A percentile compares a stretch with the other conserved stretches of the same genome.
phyloP scores from a whole-genome alignment of 2,797 vertebrate species.

The Gobio occitaniae region DNA sequence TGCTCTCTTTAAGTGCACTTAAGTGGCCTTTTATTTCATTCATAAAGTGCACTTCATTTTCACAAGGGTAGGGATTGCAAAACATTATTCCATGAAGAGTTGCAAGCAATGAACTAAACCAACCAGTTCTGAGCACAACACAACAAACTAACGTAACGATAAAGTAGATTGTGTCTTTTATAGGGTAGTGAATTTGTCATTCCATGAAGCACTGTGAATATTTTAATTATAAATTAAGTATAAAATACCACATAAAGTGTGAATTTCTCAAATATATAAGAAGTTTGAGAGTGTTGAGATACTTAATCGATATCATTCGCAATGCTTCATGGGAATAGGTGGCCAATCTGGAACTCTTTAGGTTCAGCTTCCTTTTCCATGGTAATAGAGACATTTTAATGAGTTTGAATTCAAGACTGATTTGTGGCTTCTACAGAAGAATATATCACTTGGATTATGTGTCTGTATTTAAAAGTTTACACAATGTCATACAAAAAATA shows the following conservation, averaged over 20 bases:
- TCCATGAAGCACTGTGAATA: not conserved
- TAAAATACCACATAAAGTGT: not conserved
- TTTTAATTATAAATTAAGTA: not conserved
- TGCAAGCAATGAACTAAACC: not conserved
- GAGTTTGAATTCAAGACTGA: not conserved
- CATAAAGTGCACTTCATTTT: not conserved
- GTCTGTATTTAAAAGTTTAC: not conserved
- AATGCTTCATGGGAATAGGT: not conserved
- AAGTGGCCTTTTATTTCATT: too few relatives aligned
- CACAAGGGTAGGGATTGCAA: not conserved
- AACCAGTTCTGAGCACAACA: not conserved
- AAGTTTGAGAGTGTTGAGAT: not conserved
- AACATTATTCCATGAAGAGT: not conserved
- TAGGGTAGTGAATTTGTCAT: not conserved
- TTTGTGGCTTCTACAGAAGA: not conserved
- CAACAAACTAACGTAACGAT: not conserved
- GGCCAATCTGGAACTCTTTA: not conserved
- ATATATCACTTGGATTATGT: not conserved
- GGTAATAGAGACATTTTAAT: not conserved
- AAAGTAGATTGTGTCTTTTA: not conserved
- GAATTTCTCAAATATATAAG: not conserved
- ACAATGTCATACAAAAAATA: not conserved
- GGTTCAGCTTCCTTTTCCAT: not conserved
- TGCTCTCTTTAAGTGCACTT: too few relatives aligned
- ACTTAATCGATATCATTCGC: not conserved